These are phyloP conservation scores for Macrosteles quadrilineatus DNA, from an alignment of 1,140 invertebrate genomes.

Conservation along the genomic window DNA sequence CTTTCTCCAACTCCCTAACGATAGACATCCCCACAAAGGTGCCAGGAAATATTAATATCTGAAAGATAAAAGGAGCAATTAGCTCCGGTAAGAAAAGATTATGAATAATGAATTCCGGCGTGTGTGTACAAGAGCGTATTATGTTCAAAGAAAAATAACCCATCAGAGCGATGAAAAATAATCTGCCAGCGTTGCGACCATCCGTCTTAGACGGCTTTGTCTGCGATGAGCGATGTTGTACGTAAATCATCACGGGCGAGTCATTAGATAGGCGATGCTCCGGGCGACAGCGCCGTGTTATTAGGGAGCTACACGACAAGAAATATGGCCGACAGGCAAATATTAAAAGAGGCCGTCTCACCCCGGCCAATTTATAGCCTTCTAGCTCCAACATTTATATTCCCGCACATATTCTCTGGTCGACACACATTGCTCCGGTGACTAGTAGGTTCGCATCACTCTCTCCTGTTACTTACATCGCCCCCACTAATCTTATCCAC, in stretches of 20 bases:
- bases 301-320: conserved; percentile 34
- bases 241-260: conserved; percentile 33
- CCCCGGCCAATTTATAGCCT: conserved; percentile 34
- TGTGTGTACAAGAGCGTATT: conserved; percentile 29
- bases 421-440: conserved; percentile 3
- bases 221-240: conserved; percentile 30
- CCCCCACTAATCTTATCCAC: neutral
- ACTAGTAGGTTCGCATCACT: conserved; percentile 12
- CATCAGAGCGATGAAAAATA: conserved; percentile 36
- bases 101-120: conserved; percentile 6
- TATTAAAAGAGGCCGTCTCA: conserved; percentile 32
- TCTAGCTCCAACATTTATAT: conserved; percentile 32
- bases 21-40: too few species aligned
- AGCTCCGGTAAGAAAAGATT: too few species aligned
- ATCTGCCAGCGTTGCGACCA: conserved; percentile 27
- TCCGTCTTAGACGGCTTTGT: conserved; percentile 24
- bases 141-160: conserved; percentile 35
- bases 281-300: conserved; percentile 32
- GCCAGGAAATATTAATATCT: too few species aligned
- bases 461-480: conserved; percentile 1
- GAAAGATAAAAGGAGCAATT: too few species aligned
- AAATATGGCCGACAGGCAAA: conserved; percentile 35
- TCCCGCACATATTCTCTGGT: conserved; percentile 27
- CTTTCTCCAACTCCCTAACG: too few species aligned
- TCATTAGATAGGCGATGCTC: conserved; percentile 33